Conservation (phyloP, 2,113 vertebrate species). For the Riparia riparia region DNA sequence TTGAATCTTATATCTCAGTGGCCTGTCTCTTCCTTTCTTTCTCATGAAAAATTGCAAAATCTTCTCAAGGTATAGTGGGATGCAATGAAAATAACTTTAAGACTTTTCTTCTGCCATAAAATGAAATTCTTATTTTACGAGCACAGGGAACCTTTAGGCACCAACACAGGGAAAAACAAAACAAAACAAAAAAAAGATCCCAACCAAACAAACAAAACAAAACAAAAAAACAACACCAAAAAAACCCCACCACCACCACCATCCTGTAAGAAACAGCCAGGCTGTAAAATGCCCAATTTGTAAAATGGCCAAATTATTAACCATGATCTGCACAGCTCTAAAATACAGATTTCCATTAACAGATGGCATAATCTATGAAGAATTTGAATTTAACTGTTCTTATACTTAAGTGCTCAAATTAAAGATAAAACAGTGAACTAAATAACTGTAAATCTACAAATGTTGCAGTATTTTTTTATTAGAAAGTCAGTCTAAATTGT, state of each 20-base stretch:
- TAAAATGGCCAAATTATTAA: neutral
- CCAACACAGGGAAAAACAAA: neutral
- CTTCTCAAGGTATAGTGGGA: neutral
- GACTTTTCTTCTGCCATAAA: neutral
- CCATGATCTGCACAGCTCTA: neutral
- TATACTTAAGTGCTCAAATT: neutral
- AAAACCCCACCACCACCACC: too few species aligned
- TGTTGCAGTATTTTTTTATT: neutral
- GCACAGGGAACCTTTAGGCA: neutral
- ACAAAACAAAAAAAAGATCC: too few species aligned
- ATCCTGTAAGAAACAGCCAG: neutral
- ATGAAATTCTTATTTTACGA: neutral
- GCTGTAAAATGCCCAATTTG: neutral
- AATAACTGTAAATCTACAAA: neutral
- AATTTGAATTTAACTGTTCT: neutral
- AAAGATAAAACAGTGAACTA: neutral
- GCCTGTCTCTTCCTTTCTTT: neutral
- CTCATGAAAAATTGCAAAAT: neutral
- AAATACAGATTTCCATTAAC: neutral
- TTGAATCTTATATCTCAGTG: neutral
- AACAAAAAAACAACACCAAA: too few species aligned
- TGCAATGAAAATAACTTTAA: neutral
- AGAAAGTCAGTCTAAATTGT: neutral
- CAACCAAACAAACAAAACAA: too few species aligned
- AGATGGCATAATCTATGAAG: neutral